Evolutionary conservation across 2,113 vertebrate genomes (phyloP).

Genomic region (Toxotes chatareus): DNA sequence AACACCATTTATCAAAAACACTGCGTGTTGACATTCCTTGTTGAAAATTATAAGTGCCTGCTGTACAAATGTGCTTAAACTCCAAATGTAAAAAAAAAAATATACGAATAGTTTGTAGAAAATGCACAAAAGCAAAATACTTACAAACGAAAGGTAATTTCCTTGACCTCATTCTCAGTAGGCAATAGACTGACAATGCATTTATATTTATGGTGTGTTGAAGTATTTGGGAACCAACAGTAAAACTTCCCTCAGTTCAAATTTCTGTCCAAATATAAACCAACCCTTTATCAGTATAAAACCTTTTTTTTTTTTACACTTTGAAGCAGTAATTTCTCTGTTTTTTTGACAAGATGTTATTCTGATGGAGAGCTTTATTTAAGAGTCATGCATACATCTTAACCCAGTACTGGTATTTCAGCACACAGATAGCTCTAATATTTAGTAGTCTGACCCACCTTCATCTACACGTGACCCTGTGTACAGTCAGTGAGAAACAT

Average conservation of each 20-base stretch:
- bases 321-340: not conserved
- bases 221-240: constrained; percentile 4
- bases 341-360: not conserved
- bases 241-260: not conserved
- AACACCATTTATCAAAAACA: constrained; percentile 11
- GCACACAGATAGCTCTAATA: not conserved
- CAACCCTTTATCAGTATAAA: not conserved
- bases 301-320: not conserved
- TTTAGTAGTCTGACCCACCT: not conserved
- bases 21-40: constrained; percentile 32
- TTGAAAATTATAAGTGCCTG: constrained; percentile 61
- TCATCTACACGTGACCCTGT: not conserved
- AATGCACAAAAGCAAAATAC: constrained; percentile 27
- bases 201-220: not conserved
- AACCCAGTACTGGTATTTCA: not conserved
- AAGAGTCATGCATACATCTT: not conserved
- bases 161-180: constrained; percentile 5
- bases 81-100: not conserved
- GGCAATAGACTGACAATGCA: not conserved
- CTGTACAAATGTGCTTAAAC: constrained; percentile 2
- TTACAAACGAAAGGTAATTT: not conserved
- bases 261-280: not conserved
- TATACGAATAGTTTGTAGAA: not conserved
- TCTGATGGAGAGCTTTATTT: not conserved
- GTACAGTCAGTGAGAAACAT: not conserved